phyloP scores from a whole-genome alignment of 2,888 invertebrate genomes.

The Caenorhabditis imperialis region DNA sequence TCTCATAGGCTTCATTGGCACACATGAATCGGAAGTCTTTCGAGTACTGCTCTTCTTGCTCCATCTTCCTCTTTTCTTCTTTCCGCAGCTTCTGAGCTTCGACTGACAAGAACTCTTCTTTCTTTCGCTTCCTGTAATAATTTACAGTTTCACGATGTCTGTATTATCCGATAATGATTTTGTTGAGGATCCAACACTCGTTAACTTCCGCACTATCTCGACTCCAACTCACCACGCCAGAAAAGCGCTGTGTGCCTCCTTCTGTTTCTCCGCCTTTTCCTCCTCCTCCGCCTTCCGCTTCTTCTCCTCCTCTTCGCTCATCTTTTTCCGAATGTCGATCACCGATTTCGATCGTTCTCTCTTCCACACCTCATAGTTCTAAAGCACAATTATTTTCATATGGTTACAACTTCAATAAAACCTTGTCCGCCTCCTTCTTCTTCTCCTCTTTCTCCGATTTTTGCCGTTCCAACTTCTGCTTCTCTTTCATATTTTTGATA shows the following conservation, averaged over 20 bases:
- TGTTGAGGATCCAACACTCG: too few species aligned
- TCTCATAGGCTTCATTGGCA: slow-evolving; percentile 59
- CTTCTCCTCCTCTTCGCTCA: slow-evolving; percentile 26
- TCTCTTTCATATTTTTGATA: neutral
- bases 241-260: slow-evolving; percentile 53
- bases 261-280: slow-evolving; percentile 22
- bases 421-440: slow-evolving; percentile 43
- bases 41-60: slow-evolving; percentile 18
- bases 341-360: slow-evolving; percentile 48
- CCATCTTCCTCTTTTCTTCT: slow-evolving; percentile 5
- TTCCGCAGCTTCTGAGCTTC: slow-evolving; percentile 11
- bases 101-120: slow-evolving; percentile 10
- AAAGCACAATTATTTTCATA: slow-evolving; percentile 1
- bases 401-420: slow-evolving; percentile 2
- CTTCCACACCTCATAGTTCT: slow-evolving; percentile 57
- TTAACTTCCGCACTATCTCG: too few species aligned
- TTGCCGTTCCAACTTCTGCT: slow-evolving; percentile 11
- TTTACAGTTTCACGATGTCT: neutral
- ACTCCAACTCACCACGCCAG: slow-evolving; percentile 57
- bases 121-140: slow-evolving; percentile 26
- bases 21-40: slow-evolving; percentile 27
- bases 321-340: slow-evolving; percentile 19
- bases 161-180: too few species aligned
- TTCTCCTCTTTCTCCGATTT: slow-evolving; percentile 25
- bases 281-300: slow-evolving; percentile 24